A percentile compares a stretch with the other conserved stretches of the same genome.
These are phyloP conservation scores for Hyaena hyaena DNA, from an alignment of 2,113 vertebrate species.

Conservation along the genomic window DNA sequence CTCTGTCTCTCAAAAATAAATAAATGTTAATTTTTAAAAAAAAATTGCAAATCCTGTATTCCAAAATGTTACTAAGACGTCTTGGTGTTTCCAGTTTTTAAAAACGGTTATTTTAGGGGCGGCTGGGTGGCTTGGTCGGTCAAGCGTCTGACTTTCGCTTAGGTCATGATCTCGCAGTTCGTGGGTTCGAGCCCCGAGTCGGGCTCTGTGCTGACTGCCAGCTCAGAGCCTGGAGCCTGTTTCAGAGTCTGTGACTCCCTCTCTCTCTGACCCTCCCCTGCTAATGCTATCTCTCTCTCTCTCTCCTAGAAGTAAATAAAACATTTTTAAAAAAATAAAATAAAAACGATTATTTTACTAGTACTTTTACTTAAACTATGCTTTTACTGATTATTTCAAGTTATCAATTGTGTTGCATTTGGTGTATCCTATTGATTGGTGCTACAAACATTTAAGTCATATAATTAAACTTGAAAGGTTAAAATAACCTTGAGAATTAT, in stretches of 20 bases:
- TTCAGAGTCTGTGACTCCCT: too few relatives aligned
- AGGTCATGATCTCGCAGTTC: too few relatives aligned
- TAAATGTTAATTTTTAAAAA: too few relatives aligned
- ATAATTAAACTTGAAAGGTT: background rate
- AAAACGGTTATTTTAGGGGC: background rate
- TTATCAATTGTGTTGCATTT: background rate
- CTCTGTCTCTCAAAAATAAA: background rate
- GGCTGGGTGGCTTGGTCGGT: too few relatives aligned
- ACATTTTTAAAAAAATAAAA: too few relatives aligned
- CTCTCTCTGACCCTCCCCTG: too few relatives aligned
- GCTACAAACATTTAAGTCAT: background rate
- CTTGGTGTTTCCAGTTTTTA: background rate
- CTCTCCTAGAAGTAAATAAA: too few relatives aligned
- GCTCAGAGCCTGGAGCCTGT: too few relatives aligned
- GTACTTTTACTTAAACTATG: background rate
- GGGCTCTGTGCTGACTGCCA: too few relatives aligned
- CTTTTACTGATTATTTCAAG: background rate
- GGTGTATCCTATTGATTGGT: background rate
- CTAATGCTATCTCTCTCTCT: too few relatives aligned
- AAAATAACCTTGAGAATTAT: conserved; percentile 8
- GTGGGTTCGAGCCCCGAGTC: too few relatives aligned
- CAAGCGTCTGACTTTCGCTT: too few relatives aligned
- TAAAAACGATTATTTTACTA: background rate
- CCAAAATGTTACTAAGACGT: background rate
- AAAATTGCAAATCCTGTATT: background rate